Base-by-base conservation (phyloP, 92 coral and sea anemone genomes). In the Ricordea florida region DNA sequence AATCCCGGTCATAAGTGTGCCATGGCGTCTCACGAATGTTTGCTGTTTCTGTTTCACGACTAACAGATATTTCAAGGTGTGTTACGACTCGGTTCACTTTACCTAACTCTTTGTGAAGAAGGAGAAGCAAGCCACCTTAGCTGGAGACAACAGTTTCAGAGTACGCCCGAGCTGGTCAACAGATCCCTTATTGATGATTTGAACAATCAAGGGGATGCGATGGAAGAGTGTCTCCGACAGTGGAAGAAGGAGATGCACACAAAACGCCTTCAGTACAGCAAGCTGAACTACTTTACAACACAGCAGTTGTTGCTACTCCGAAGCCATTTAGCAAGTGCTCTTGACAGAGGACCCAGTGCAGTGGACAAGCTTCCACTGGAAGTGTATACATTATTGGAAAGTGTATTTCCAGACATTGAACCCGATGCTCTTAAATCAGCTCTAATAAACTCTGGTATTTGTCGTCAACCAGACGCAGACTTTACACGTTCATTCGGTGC, bases 101-200 rank as follows among this genome's bases (percentile, higher is more conserved):
- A 89, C 82, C 52, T 60, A 4, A 35, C 68, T 5, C 87, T 93
- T 18, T 89, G 92, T 68, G 84, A 89, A 31, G 83, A 86, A 37
- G 98, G 98, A 1, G 92, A 93, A 47, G 93, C 86, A 24, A 75
- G 87, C 68, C 91, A 93, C 52, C 86, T 93, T 36, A 74, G 78
- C 21, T 93, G 98, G 94, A 76, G 50, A 52, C 15, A 16, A 38
- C 81, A 84, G 24, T 86, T 85, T 65, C 24, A 56, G 4, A 84
- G 94, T 68, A 77, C 80, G 3, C 74, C 58, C 24, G 38, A 13
- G 0, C 87, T 73, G n/a, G 7, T 57, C 30, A 53, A 37, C n/a
- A 44, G 55, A 3, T 22, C 69, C 1, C 10, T 79, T 13, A 41
- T 72, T 16, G 31, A 64, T 1, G 56, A 68, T 5, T 26, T 93